phyloP scores from a whole-genome alignment of 2,888 invertebrate species.

The Agrypnus murinus region DNA sequence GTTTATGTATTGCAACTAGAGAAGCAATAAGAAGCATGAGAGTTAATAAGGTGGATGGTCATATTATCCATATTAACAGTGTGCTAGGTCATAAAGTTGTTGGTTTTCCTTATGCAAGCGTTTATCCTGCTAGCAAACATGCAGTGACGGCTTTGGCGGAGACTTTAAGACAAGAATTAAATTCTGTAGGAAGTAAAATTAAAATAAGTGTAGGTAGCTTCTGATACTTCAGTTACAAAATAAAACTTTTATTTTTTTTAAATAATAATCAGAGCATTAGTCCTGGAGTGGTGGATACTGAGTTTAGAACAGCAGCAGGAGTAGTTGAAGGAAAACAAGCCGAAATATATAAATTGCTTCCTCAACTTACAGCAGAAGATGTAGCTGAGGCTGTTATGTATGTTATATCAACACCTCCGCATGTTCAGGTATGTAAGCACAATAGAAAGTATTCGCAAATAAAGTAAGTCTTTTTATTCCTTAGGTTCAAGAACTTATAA shows the following conservation, averaged over 20 bases:
- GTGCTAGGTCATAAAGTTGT: conserved; percentile 13
- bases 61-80: conserved; percentile 27
- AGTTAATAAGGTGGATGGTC: conserved; percentile 50
- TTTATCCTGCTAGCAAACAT: conserved; percentile 64
- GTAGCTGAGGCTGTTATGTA: conserved; percentile 78
- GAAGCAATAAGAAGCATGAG: conserved; percentile 56
- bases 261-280: conserved; percentile 55
- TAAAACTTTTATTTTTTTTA: conserved; percentile 51
- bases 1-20: conserved; percentile 47
- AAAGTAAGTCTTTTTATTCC: neutral
- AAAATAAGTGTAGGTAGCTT: conserved; percentile 66
- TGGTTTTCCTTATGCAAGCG: conserved; percentile 43
- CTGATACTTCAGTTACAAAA: conserved; percentile 51
- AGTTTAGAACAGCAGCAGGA: neutral
- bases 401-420: conserved; percentile 76
- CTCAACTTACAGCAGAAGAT: conserved; percentile 69
- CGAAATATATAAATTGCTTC: neutral
- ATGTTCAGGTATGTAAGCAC: conserved; percentile 72
- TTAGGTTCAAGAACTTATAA: neutral
- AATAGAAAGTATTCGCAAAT: neutral
- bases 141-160: conserved; percentile 66
- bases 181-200: too few relatives aligned
- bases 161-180: too few relatives aligned
- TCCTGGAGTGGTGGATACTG: conserved; percentile 59
- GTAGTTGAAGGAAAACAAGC: neutral